Percentiles rank a stretch among this genome's conserved stretches.
phyloP scores from a whole-genome alignment of 2,888 invertebrate genomes.

The Priocnemis perturbator region DNA sequence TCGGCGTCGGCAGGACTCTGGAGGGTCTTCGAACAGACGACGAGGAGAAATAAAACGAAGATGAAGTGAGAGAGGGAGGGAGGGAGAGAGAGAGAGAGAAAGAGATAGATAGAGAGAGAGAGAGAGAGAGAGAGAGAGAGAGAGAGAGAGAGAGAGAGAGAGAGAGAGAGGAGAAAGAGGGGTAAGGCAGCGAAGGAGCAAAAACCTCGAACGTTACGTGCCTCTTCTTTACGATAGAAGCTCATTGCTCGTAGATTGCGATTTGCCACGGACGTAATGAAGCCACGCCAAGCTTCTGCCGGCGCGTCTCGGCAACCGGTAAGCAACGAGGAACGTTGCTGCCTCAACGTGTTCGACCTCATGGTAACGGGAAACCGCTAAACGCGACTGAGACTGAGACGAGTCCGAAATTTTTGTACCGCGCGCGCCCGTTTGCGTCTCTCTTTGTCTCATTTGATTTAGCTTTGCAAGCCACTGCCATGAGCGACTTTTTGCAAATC shows the following conservation, averaged over 20 bases:
- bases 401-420: background rate
- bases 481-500: constrained; percentile 31
- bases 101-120: constrained; percentile 60
- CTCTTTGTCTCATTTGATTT: too few species aligned
- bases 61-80: constrained; percentile 32
- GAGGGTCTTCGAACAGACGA: constrained; percentile 7
- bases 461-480: constrained; percentile 25
- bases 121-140: constrained; percentile 40
- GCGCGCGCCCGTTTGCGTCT: too few species aligned
- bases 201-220: constrained; percentile 68
- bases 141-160: constrained; percentile 31
- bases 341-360: background rate
- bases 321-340: constrained; percentile 34
- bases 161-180: constrained; percentile 43
- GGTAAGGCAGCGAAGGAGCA: constrained; percentile 50
- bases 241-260: constrained; percentile 73
- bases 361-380: background rate
- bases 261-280: constrained; percentile 74
- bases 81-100: constrained; percentile 28
- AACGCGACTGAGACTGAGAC: background rate
- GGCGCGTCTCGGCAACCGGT: constrained; percentile 27
- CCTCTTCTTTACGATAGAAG: constrained; percentile 72
- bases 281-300: constrained; percentile 62
- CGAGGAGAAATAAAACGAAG: constrained; percentile 21
- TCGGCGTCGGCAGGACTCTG: constrained; percentile 36